Percentiles rank a stretch among this genome's conserved stretches.
Evolutionary conservation across 2,888 invertebrate species (phyloP).

Genomic region (Iselma pallidipennis): DNA sequence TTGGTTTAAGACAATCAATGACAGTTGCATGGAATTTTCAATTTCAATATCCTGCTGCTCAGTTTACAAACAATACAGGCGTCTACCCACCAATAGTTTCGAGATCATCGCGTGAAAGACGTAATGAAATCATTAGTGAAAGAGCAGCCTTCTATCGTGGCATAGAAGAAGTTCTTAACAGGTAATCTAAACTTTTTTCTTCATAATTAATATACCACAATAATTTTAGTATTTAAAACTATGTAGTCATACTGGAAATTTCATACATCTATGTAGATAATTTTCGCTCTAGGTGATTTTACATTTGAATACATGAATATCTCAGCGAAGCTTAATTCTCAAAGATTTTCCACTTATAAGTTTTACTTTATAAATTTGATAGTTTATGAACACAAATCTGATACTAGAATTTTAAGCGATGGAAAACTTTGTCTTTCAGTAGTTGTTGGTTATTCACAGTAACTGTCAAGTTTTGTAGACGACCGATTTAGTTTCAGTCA

Average conservation of each 20-base stretch:
- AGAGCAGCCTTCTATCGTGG: conserved; percentile 45
- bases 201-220: too few relatives aligned
- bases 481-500: not conserved
- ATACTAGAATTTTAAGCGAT: not conserved
- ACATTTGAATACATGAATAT: not conserved
- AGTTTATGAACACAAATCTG: not conserved
- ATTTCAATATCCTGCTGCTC: conserved; percentile 61
- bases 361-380: not conserved
- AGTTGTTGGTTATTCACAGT: too few relatives aligned
- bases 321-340: not conserved
- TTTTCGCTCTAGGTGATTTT: too few relatives aligned
- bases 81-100: conserved; percentile 46
- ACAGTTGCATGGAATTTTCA: conserved; percentile 66
- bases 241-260: too few relatives aligned
- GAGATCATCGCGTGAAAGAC: conserved; percentile 35
- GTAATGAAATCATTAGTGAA: conserved; percentile 36
- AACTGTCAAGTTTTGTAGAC: too few relatives aligned
- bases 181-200: conserved; percentile 29
- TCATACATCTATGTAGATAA: too few relatives aligned
- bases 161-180: conserved; percentile 46
- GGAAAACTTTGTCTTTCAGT: too few relatives aligned
- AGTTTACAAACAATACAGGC: conserved; percentile 40
- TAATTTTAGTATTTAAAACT: too few relatives aligned
- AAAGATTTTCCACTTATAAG: not conserved
- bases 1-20: conserved; percentile 60